Evolutionary conservation across 1,140 invertebrate genomes (phyloP).

Genomic region (Caenorhabditis inopinata): DNA sequence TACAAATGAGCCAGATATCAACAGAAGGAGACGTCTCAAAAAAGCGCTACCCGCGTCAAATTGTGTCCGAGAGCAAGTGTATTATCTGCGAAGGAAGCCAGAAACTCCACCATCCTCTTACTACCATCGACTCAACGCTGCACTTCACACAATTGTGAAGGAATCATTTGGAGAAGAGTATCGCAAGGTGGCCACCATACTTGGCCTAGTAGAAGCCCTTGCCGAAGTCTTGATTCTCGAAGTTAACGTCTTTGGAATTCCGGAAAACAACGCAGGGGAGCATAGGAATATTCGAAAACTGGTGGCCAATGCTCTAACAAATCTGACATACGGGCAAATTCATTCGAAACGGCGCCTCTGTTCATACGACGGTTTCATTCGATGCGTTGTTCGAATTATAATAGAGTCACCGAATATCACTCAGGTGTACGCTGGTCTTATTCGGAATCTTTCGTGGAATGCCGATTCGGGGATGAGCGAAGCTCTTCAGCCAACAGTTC

Average conservation of each 20-base stretch:
- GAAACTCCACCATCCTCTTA: neutral
- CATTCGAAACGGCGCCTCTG: constrained; percentile 34
- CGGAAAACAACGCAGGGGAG: neutral
- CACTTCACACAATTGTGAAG: neutral
- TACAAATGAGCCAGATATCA: neutral
- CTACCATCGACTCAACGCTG: neutral
- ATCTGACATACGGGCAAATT: constrained; percentile 39
- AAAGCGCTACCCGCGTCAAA: neutral
- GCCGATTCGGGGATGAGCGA: constrained; percentile 42
- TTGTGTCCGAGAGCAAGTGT: constrained; percentile 27
- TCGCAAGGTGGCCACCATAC: constrained; percentile 29
- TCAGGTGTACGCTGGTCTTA: constrained; percentile 42
- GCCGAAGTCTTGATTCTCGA: constrained; percentile 40
- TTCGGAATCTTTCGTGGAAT: constrained; percentile 43
- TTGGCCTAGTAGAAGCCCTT: constrained; percentile 38
- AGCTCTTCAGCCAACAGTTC: constrained; percentile 30
- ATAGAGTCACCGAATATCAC: constrained; percentile 24
- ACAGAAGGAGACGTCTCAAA: neutral
- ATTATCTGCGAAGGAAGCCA: neutral
- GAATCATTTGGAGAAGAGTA: constrained; percentile 32
- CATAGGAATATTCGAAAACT: constrained; percentile 40
- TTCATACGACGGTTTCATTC: constrained; percentile 32
- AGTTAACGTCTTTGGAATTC: constrained; percentile 25
- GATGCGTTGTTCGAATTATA: constrained; percentile 33
- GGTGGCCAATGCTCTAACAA: constrained; percentile 44